Conservation (phyloP, 2,113 vertebrate species). For the Spea bombifrons region DNA sequence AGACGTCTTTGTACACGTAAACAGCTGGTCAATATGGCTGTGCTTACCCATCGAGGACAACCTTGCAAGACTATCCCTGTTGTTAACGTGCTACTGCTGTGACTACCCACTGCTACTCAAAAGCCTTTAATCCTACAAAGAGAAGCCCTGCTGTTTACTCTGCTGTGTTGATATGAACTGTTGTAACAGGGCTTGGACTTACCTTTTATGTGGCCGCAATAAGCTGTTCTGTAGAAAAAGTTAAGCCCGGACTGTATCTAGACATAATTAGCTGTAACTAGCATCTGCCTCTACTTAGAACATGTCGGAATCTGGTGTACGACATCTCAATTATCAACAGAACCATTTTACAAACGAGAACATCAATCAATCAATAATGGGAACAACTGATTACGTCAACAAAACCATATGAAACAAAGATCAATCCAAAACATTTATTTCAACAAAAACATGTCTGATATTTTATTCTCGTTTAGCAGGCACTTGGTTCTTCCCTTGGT, state of each 20-base stretch:
- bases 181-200: not conserved
- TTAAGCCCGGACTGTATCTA: not conserved
- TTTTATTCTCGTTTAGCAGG: too few species aligned
- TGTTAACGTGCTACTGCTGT: not conserved
- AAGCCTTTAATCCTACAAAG: not conserved
- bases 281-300: not conserved
- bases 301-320: too few species aligned
- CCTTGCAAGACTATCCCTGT: not conserved
- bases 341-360: too few species aligned
- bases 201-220: not conserved
- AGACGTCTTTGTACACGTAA: not conserved
- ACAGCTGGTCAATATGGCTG: not conserved
- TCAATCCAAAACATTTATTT: too few species aligned
- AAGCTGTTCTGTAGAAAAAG: not conserved
- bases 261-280: not conserved
- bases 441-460: too few species aligned
- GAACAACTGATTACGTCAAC: too few species aligned
- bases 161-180: not conserved
- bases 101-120: not conserved
- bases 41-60: not conserved
- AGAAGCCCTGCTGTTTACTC: not conserved
- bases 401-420: too few species aligned
- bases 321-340: too few species aligned
- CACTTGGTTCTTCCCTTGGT: too few species aligned
- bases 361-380: too few species aligned